phyloP scores from a whole-genome alignment of 2,797 vertebrate species.

The Iguana delicatissima region DNA sequence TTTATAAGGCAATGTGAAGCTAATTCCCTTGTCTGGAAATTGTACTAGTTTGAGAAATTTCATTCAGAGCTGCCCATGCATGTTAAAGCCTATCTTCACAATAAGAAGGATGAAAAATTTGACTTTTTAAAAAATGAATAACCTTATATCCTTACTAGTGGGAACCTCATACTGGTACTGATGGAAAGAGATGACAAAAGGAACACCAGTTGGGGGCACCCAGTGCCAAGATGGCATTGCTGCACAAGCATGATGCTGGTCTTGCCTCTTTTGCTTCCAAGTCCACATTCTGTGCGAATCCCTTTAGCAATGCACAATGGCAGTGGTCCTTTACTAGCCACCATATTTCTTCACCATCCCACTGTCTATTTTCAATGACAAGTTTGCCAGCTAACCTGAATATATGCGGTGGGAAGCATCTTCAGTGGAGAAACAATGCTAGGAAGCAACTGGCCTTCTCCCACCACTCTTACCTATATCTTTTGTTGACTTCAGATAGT shows the following conservation, averaged over 20 bases:
- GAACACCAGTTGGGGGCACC: not conserved
- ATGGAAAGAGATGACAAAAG: not conserved
- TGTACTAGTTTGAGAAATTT: not conserved
- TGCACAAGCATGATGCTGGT: too few relatives aligned
- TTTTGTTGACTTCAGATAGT: not conserved
- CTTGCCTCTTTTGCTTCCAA: not conserved
- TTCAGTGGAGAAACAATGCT: not conserved
- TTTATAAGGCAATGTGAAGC: too few relatives aligned
- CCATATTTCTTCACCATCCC: not conserved
- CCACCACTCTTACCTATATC: not conserved
- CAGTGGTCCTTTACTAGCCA: not conserved
- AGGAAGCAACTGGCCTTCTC: not conserved
- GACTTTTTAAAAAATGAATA: not conserved
- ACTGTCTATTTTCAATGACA: not conserved
- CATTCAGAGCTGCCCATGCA: not conserved
- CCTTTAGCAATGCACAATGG: not conserved
- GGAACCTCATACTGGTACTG: not conserved
- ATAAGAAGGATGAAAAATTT: not conserved
- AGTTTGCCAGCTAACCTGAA: not conserved
- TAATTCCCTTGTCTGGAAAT: too few relatives aligned
- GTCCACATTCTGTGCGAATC: not conserved
- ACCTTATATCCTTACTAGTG: not conserved
- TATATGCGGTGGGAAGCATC: not conserved
- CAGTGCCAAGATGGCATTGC: not conserved
- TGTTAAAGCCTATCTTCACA: not conserved